Evolutionary conservation across 2,113 vertebrate species (phyloP), one percentile per base, ranked within the genome.

Genomic region (Mola mola): DNA sequence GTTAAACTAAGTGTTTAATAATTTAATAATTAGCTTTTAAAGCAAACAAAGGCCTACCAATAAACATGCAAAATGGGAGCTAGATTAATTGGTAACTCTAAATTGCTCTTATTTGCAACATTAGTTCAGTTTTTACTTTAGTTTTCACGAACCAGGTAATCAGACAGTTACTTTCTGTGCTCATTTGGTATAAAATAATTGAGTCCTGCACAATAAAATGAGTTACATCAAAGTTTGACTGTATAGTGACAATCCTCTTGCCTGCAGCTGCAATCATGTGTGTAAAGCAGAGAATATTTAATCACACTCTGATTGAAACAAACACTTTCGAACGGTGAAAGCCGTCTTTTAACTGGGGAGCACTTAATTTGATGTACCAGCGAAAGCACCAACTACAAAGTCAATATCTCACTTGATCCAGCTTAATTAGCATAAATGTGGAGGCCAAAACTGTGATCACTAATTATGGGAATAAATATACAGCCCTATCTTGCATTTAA

Each of bases 311-410:
- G n/a, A n/a, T n/a, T n/a, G n/a, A n/a, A n/a, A n/a, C n/a, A n/a
- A n/a, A n/a, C n/a, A n/a, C n/a, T n/a, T n/a, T n/a, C n/a, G n/a
- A n/a, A n/a, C 8, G 26, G 4, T 28, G 4, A 28, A 28, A 28
- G 26, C 26, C 8, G 4, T 28, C 6, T 31, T 33, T 62, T 41
- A 6, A 52, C 28, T 17, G 29, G 24, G 31, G 13, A 55, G 41
- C 66, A 16, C 15, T 52, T 50, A 13, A 56, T 48, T 42, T 56
- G 20, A 59, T 47, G 42, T 16, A 52, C 16, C 21, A 22, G 13
- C 34, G 21, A 3, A 8, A 8, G 13, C n/a, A 50, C 43, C 6
- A 21, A 49, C 56, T 5, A 5, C 12, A 12, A 33, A 29, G 20
- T 22, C 16, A 33, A 48, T 43, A 26, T 53, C 28, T 44, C n/a